A percentile compares a stretch with the other conserved stretches of the same genome.
phyloP scores from a whole-genome alignment of 2,113 vertebrate species.

The Phoenicopterus ruber region DNA sequence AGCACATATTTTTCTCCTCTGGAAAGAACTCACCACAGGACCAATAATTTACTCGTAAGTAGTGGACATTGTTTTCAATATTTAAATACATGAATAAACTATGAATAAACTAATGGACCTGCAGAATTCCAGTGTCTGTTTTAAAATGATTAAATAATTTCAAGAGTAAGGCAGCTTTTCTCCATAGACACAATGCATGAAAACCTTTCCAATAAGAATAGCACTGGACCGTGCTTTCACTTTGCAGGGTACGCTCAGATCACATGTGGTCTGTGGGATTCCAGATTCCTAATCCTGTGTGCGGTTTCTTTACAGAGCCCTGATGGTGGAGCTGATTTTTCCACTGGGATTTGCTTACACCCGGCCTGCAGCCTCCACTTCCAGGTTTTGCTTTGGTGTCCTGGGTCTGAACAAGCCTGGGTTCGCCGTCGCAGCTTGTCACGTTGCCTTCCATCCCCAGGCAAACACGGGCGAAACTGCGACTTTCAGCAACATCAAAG shows the following conservation, averaged over 20 bases:
- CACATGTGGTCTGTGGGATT: background rate
- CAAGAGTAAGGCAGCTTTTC: background rate
- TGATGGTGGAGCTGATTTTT: background rate
- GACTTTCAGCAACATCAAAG: background rate
- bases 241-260: background rate
- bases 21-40: background rate
- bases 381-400: background rate
- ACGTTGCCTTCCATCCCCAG: background rate
- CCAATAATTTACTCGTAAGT: background rate
- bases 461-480: fast-evolving
- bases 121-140: background rate
- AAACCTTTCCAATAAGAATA: background rate
- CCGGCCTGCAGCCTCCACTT: background rate
- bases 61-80: background rate
- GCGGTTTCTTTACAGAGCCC: background rate
- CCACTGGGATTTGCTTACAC: background rate
- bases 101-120: background rate
- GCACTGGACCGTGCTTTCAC: background rate
- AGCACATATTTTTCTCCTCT: background rate
- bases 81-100: background rate
- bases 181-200: background rate
- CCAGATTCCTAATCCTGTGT: fast-evolving
- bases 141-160: background rate
- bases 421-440: fast-evolving
- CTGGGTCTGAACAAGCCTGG: fast-evolving